Conservation (phyloP, 2,797 vertebrate species). For the Sebastes aleutianus region DNA sequence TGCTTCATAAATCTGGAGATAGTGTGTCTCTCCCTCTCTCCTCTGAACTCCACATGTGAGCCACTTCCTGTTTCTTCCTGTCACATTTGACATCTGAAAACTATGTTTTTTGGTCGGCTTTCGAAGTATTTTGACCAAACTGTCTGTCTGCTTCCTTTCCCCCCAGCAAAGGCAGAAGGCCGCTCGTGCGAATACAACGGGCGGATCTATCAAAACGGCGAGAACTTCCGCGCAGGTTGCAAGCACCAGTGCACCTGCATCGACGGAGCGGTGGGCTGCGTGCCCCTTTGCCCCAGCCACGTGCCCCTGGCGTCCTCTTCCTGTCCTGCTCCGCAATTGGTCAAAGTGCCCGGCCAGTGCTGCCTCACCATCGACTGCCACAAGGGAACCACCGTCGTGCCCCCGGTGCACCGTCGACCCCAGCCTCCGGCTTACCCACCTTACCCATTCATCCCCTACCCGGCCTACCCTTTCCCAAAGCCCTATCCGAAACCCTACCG, state of each 20-base stretch:
- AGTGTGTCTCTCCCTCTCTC: slow-evolving; percentile 32
- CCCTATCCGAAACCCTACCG: slow-evolving; percentile 57
- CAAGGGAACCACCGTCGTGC: slow-evolving; percentile 57
- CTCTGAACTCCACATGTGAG: background rate
- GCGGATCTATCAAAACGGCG: slow-evolving; percentile 85
- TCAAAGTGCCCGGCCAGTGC: slow-evolving; percentile 85
- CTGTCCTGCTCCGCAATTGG: slow-evolving; percentile 80
- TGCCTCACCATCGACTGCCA: slow-evolving; percentile 84
- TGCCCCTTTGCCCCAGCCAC: slow-evolving; percentile 83
- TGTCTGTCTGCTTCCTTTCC: background rate
- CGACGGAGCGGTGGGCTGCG: slow-evolving; percentile 86
- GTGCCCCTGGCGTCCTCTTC: slow-evolving; percentile 77
- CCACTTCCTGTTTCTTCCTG: background rate
- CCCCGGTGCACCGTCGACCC: slow-evolving; percentile 52
- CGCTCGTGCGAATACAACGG: slow-evolving; percentile 86
- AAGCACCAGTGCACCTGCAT: slow-evolving; percentile 89
- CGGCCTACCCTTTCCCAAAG: slow-evolving; percentile 62
- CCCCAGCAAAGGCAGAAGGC: slow-evolving; percentile 83
- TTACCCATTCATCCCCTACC: slow-evolving; percentile 72
- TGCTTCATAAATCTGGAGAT: slow-evolving; percentile 63
- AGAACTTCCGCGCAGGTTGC: slow-evolving; percentile 85
- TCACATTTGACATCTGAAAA: background rate
- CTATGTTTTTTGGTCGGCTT: background rate
- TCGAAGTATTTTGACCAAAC: background rate
- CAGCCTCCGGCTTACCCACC: slow-evolving; percentile 64